phyloP scores from a whole-genome alignment of 2,797 vertebrate genomes.

The Limosa lapponica region DNA sequence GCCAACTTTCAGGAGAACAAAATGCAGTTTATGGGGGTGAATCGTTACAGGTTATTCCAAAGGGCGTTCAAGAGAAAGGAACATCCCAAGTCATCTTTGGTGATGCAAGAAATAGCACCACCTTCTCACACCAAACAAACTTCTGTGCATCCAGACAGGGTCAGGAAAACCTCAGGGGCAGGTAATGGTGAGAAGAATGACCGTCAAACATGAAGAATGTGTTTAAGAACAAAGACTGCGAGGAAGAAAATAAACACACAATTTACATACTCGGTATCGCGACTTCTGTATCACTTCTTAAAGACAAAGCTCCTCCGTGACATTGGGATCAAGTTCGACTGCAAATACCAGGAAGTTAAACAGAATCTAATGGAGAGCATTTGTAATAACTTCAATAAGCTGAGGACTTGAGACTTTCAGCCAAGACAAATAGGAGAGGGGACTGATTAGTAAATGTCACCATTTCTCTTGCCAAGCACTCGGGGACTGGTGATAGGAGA shows the following conservation, averaged over 20 bases:
- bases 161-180: not conserved
- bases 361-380: conserved; percentile 78
- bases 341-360: conserved; percentile 81
- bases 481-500: conserved; percentile 72
- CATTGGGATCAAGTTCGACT: conserved; percentile 25
- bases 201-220: not conserved
- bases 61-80: not conserved
- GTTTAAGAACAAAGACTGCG: not conserved
- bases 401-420: conserved; percentile 72
- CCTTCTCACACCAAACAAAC: not conserved
- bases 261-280: not conserved
- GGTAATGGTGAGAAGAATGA: not conserved
- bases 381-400: conserved; percentile 81
- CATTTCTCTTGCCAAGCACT: conserved; percentile 56
- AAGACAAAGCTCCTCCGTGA: conserved; percentile 68
- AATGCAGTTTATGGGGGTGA: not conserved
- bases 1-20: not conserved
- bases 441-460: conserved; percentile 75
- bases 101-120: not conserved
- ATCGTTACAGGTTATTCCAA: not conserved
- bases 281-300: conserved; percentile 14
- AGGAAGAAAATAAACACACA: not conserved
- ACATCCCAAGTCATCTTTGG: not conserved
- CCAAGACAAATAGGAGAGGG: conserved; percentile 84
- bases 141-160: not conserved